Evolutionary conservation across 2,888 invertebrate species (phyloP), one percentile per base, ranked within the genome.

Genomic region (Sinohyriopsis cumingii): DNA sequence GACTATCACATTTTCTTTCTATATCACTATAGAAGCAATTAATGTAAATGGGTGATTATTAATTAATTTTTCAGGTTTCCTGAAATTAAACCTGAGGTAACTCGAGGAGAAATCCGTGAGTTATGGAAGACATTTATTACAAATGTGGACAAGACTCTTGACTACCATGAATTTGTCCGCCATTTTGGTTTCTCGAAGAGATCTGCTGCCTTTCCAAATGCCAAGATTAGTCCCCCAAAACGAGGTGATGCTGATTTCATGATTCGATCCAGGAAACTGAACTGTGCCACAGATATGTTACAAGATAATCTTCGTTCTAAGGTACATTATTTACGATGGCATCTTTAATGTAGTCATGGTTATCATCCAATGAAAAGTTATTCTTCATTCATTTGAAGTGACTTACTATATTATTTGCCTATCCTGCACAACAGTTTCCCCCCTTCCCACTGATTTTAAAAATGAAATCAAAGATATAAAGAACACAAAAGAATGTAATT

Each of bases 121-220:
- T 65, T 90, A 33, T 90, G 90, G 90, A 82, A 85, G 65, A 89
- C 88, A 3, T 89, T 89, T 76, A 89, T 89, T 75, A 86, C 88
- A 33, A 89, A 90, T 80, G 80, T 84, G 22, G 87, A 89, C 77
- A 85, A 86, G 69, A 88, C 87, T 0, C 77, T 90, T 45, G 89
- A 90, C 66, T 90, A 84, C 71, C 78, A 79, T 56, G 85, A 90
- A 80, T 90, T 90, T 82, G 82, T 87, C 28, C 84, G 90, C 45
- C 88, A 89, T 75, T 90, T 90, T 79, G 89, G 89, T 22, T 89
- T 88, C 80, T 86, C 88, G 28, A 78, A 83, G 69, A 81, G 80
- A 59, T 88, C 89, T 6, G 89, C 89, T 19, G 81, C 88, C 19
- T 90, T 86, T 82, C 88, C 89, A n/a, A 90, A 89, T 77, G 87